Conservation (phyloP, 2,113 vertebrate genomes). For the Alosa alosa region DNA sequence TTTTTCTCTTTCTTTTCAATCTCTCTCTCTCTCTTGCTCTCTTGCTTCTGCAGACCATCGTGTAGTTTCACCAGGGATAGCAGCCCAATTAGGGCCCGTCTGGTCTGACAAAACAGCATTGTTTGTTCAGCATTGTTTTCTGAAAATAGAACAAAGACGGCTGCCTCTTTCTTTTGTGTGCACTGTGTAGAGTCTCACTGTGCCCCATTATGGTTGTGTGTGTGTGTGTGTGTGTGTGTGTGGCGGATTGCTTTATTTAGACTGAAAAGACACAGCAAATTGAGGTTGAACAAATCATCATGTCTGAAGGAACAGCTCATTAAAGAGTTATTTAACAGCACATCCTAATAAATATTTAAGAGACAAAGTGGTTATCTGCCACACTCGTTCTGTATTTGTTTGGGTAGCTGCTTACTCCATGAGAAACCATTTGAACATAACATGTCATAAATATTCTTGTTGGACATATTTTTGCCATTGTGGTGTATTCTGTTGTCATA, state of each 20-base stretch:
- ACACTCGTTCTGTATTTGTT: not conserved
- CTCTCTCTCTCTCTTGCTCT: not conserved
- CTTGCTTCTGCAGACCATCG: conserved; percentile 41
- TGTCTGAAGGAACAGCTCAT: not conserved
- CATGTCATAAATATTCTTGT: not conserved
- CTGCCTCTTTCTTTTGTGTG: conserved; percentile 40
- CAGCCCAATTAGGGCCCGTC: conserved; percentile 49
- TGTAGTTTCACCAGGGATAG: conserved; percentile 42
- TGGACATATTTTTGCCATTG: conserved; percentile 5
- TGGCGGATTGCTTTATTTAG: not conserved
- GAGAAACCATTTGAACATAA: not conserved
- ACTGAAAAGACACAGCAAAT: conserved; percentile 17
- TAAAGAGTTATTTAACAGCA: not conserved
- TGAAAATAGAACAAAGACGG: conserved; percentile 43
- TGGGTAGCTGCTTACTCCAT: not conserved
- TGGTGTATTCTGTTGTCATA: not conserved
- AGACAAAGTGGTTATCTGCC: not conserved
- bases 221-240: not conserved
- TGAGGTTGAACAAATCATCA: conserved; percentile 6
- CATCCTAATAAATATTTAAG: not conserved
- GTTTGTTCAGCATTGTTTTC: conserved; percentile 47
- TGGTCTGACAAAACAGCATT: conserved; percentile 47
- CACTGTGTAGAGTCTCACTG: conserved; percentile 31
- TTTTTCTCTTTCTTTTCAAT: not conserved
- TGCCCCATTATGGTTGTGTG: conserved; percentile 1